Conservation (phyloP, 2,113 vertebrate species). For the Rhinoptilus africanus region DNA sequence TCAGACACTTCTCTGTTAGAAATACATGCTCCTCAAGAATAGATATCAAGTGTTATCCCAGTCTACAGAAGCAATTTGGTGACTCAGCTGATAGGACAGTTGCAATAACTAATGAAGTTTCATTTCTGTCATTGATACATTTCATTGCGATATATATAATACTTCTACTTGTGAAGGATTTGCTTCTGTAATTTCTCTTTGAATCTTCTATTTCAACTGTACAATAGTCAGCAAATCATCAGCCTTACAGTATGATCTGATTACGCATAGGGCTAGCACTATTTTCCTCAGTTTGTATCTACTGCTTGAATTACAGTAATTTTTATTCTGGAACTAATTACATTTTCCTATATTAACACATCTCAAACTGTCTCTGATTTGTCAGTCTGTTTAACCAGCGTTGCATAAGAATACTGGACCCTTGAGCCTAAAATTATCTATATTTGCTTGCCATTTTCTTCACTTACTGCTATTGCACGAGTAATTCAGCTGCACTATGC, state of each 20-base stretch:
- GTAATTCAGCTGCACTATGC: background rate
- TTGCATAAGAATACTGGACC: background rate
- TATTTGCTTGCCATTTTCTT: slow-evolving; percentile 20
- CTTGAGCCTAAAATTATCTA: slow-evolving; percentile 3
- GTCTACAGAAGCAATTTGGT: background rate
- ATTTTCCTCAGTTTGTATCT: background rate
- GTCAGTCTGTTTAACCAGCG: slow-evolving; percentile 7
- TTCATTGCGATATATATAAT: background rate
- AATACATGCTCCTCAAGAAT: background rate
- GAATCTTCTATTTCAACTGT: background rate
- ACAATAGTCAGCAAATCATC: background rate
- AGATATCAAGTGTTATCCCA: background rate
- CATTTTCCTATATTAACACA: background rate
- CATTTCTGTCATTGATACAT: background rate
- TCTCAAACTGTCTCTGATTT: background rate
- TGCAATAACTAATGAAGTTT: background rate
- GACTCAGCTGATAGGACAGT: background rate
- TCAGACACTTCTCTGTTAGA: background rate
- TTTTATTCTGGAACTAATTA: slow-evolving; percentile 17
- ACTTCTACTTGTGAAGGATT: background rate
- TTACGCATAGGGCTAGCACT: background rate
- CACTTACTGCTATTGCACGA: background rate
- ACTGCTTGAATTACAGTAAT: background rate
- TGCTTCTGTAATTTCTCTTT: background rate
- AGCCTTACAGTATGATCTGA: background rate